Percentiles rank a stretch among this genome's conserved stretches.
Conservation (phyloP, 2,888 invertebrate genomes). For the Heliconius hortense region DNA sequence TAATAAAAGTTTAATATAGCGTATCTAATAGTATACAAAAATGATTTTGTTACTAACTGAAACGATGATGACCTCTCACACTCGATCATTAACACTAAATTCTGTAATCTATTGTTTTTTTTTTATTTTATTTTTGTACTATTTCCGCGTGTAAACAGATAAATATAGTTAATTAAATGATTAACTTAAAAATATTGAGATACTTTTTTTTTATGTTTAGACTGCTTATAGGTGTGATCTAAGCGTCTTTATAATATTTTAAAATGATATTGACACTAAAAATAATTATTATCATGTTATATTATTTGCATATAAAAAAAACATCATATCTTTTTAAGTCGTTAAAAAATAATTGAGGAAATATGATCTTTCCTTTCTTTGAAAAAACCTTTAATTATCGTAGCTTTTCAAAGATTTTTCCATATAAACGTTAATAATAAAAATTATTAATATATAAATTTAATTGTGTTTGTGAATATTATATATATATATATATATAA, state of each 20-base stretch:
- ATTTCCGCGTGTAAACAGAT: conserved; percentile 2
- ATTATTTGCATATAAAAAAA: neutral
- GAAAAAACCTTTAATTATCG: neutral
- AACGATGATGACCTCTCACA: neutral
- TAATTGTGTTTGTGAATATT: no score
- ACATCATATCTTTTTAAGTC: no score
- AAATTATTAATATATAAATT: no score
- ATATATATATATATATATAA: no score
- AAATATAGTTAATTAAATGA: conserved; percentile 1
- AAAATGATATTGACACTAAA: neutral
- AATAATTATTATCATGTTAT: neutral
- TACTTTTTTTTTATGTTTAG: neutral
- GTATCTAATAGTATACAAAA: conserved; percentile 3
- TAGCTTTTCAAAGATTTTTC: neutral
- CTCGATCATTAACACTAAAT: neutral
- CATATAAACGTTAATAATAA: neutral
- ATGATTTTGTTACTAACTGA: neutral
- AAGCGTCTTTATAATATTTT: neutral
- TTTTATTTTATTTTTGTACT: neutral
- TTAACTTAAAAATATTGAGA: neutral
- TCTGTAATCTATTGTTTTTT: neutral
- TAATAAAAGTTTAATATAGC: neutral
- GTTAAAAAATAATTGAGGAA: no score
- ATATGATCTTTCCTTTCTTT: neutral
- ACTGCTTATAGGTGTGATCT: neutral